phyloP scores from a whole-genome alignment of 2,888 invertebrate genomes.

The Drosophila kanekoi region DNA sequence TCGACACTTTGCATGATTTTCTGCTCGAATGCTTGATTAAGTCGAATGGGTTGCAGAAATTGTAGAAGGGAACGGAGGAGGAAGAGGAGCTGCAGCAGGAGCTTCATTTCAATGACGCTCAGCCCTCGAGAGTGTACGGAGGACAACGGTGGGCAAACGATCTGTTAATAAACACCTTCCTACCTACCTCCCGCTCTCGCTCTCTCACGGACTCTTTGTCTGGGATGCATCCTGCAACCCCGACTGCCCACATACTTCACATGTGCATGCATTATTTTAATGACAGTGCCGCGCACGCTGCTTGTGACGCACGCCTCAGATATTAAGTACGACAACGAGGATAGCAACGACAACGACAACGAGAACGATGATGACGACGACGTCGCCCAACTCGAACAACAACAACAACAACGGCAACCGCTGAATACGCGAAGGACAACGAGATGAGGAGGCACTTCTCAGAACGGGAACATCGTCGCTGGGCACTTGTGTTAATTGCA shows the following conservation, averaged over 20 bases:
- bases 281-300: slow-evolving; percentile 74
- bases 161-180: slow-evolving; percentile 84
- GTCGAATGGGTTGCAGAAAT: slow-evolving; percentile 10
- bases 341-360: slow-evolving; percentile 30
- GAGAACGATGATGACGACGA: slow-evolving; percentile 18
- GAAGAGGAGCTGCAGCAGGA: background rate
- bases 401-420: slow-evolving; percentile 23
- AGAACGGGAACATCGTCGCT: slow-evolving; percentile 45
- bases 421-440: slow-evolving; percentile 69
- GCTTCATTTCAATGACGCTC: slow-evolving; percentile 54
- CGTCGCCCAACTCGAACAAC: slow-evolving; percentile 29
- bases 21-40: slow-evolving; percentile 65
- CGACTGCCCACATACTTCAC: slow-evolving; percentile 76
- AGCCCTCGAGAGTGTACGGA: slow-evolving; percentile 48
- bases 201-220: slow-evolving; percentile 1
- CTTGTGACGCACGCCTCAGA: slow-evolving; percentile 76
- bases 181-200: slow-evolving; percentile 8
- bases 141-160: slow-evolving; percentile 75
- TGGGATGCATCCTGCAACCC: slow-evolving; percentile 45
- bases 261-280: slow-evolving; percentile 82
- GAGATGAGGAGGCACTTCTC: slow-evolving; percentile 48
- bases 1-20: slow-evolving; percentile 78
- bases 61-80: background rate
- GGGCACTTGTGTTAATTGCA: slow-evolving; percentile 84
- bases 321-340: slow-evolving; percentile 62